A percentile compares a stretch with the other conserved stretches of the same genome.
These are phyloP conservation scores for Corvus hawaiiensis DNA, from an alignment of 2,113 vertebrate genomes.

Conservation along the genomic window DNA sequence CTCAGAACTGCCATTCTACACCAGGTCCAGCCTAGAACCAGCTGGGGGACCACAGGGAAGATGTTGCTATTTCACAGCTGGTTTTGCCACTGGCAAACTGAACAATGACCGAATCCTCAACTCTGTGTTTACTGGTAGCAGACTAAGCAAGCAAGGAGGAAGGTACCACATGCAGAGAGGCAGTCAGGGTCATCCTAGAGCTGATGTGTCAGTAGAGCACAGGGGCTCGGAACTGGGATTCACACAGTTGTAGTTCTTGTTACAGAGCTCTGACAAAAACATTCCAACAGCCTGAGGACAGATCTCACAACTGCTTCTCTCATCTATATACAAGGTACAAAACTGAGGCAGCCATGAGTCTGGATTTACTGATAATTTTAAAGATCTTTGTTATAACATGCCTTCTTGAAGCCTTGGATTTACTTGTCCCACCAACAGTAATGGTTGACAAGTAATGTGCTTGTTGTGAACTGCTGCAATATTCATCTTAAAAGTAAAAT, in stretches of 20 bases:
- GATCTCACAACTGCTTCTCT: not conserved
- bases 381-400: not conserved
- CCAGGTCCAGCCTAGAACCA: not conserved
- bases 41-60: not conserved
- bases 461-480: not conserved
- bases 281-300: not conserved
- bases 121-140: not conserved
- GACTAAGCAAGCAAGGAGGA: conserved; percentile 1
- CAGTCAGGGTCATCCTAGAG: not conserved
- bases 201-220: not conserved
- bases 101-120: not conserved
- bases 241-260: conserved; percentile 25
- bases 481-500: not conserved
- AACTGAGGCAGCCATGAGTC: not conserved
- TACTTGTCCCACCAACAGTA: not conserved
- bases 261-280: conserved; percentile 29
- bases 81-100: not conserved
- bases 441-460: not conserved
- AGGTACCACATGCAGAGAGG: conserved; percentile 8
- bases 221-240: not conserved
- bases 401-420: not conserved
- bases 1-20: not conserved
- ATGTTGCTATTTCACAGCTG: not conserved
- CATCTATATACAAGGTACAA: not conserved
- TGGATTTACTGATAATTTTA: not conserved